Evolutionary conservation across 2,797 vertebrate genomes (phyloP), one percentile per base, ranked within the genome.

Genomic region (Telmatherina bonti): DNA sequence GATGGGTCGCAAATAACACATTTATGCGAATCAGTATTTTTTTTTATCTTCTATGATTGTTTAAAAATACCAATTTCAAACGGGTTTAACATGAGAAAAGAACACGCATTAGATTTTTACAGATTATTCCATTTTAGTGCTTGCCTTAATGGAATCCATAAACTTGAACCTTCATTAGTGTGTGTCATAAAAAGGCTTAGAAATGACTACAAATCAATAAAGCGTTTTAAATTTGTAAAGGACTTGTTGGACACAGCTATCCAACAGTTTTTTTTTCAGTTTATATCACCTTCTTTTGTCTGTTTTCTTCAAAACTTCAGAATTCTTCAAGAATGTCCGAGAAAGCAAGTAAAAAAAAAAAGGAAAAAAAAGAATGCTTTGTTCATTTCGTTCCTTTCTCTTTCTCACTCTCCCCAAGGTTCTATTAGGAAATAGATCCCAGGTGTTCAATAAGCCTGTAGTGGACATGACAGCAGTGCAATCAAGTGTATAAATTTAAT

Each of bases 401-500:
- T 75, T 81, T 83, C 80, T 77, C 82, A 82, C 84, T 89, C 88
- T 93, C 92, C 93, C 89, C 72, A 79, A 89, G 91, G 91, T 93
- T 94, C 93, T 93, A 93, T 93, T 93, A 93, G 93, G 85, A 93
- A 93, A 95, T 95, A 92, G 93, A 94, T 95, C 93, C 94, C 94
- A 95, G 94, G 93, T 95, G 94, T 95, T 95, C 93, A 92, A 94
- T 94, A 93, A 95, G 94, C 90, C 93, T 92, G 93, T 93, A 94
- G 92, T 95, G 93, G 94, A 95, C 93, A 95, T 94, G 94, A 94
- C 93, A 94, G 94, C 93, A 91, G 93, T 94, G 94, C 94, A 94
- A 95, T 95, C 94, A 94, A 95, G 94, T 94, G 93, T 94, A 95
- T 93, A 95, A 93, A 95, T 95, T 95, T 95, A 95, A 95, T 95